Evolutionary conservation across 2,888 invertebrate genomes (phyloP), one percentile per base, ranked within the genome.

Genomic region (Thumatha senex): DNA sequence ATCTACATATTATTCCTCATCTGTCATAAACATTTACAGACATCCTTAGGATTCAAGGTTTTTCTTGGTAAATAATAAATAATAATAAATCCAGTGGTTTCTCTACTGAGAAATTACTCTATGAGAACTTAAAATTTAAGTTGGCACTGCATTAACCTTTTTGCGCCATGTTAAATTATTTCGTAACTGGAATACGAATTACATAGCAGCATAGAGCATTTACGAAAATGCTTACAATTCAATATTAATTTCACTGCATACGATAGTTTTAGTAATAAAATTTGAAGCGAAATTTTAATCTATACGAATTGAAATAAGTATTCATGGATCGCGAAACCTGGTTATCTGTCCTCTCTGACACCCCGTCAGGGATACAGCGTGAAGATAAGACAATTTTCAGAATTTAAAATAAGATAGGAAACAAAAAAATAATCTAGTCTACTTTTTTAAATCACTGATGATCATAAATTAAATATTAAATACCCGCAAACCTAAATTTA

Each of bases 211-310:
- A 43, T 51, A 51, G 46, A 30, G 3, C 9, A 7, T 30, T 40
- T 46, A 46, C 47, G 47, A 51, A 31, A 39, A 47, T 43, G 33
- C 46, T 42, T 51, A 51, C 34, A 39, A 11, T n/a, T 31, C n/a
- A 7, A n/a, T 14, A n/a, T n/a, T n/a, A n/a, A n/a, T n/a, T n/a
- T n/a, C n/a, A n/a, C n/a, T n/a, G n/a, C n/a, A n/a, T n/a, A n/a
- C n/a, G n/a, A n/a, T n/a, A n/a, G n/a, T n/a, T n/a, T n/a, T n/a
- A n/a, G n/a, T n/a, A n/a, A n/a, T n/a, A n/a, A n/a, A n/a, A n/a
- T n/a, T n/a, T n/a, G n/a, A n/a, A n/a, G n/a, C n/a, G n/a, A n/a
- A n/a, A n/a, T n/a, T n/a, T n/a, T n/a, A n/a, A n/a, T n/a, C n/a
- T n/a, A n/a, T n/a, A n/a, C n/a, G n/a, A n/a, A n/a, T n/a, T n/a